Evolutionary conservation across 1,140 invertebrate genomes (phyloP), one percentile per base, ranked within the genome.

Genomic region (Nixonia krombeini): DNA sequence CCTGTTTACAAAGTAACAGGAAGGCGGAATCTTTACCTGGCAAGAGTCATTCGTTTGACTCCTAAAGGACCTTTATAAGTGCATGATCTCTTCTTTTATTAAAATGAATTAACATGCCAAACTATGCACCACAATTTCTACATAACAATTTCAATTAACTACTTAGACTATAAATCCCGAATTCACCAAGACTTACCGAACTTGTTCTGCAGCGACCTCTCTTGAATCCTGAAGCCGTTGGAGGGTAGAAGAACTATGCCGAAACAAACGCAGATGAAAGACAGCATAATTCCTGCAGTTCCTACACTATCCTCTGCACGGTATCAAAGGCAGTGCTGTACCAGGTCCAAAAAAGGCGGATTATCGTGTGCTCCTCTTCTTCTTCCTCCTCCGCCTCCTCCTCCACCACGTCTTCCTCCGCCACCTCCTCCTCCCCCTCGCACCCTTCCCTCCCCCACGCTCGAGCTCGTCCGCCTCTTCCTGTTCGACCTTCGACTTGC

Each of bases 171-270:
- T 21, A 6, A 21, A 21, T 6, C 21, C 21, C 6, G 2, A 21
- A 21, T 21, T 21, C 2, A 21, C 2, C 9, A 2, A 28, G 21
- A 74, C 80, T 80, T 44, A 74, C 81, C 80, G 53, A 81, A 65
- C 65, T 78, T 81, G 40, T 53, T 79, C 31, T 74, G 72, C 18
- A 73, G 75, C 15, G 65, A 76, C 51, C 75, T 79, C 23, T 71
- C 76, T 2, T 64, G 40, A 17, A 70, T 61, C 38, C 49, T 38
- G 21, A 65, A 63, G 26, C 47, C 72, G 8, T 70, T 50, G 12
- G 57, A 55, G n/a, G 72, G 38, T 15, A 76, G 17, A 44, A 75
- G 7, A 26, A 69, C 8, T 35, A 73, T 55, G 57, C 63, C 52
- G 16, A 67, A 51, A 40, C 45, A 70, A 40, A 76, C 66, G 52